Evolutionary conservation across 2,888 invertebrate species (phyloP), one percentile per base, ranked within the genome.

Genomic region (Drosophila antonietae): DNA sequence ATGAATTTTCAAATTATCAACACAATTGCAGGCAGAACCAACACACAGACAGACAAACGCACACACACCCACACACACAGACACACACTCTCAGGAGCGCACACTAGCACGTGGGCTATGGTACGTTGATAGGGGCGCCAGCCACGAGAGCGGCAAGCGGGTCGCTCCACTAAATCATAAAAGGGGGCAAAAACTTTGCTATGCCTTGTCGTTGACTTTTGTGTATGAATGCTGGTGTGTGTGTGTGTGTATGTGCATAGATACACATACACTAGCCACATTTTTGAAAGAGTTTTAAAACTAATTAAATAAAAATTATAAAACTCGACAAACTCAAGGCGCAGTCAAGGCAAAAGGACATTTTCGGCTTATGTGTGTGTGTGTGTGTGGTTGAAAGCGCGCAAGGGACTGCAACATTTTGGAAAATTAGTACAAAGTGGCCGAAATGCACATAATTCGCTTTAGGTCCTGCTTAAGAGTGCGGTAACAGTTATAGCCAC

Each of bases 1-100:
- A 90, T 90, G 90, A 90, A 88, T 88, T 90, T 88, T 83, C 84
- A 89, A 90, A 88, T 88, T 88, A 88, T 90, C 90, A 90, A 89
- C 89, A 88, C 90, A 88, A 88, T 90, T 90, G 87, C 90, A 88
- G 89, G 75, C 87, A 90, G 83, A 88, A 87, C 81, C 84, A 58
- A 61, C 51, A 67, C 52, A 73, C 60, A 60, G 41, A 55, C 39
- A 61, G 23, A 43, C 33, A 56, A 12, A 39, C 10, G 58, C 44
- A 68, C 43, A 62, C 44, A 60, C 15, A 68, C 39, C 53, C 33
- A 56, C 49, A 74, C 43, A 39, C n/a, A 66, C 41, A 68, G 8
- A 8, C 31, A 62, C 37, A 61, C n/a, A 66, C 37, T 47, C 35
- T 51, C 33, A 55, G 8, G 4, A 23, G 15, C 28, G 4, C 49